Evolutionary conservation across 1,140 invertebrate species (phyloP).

Genomic region (Eumaeus atala): DNA sequence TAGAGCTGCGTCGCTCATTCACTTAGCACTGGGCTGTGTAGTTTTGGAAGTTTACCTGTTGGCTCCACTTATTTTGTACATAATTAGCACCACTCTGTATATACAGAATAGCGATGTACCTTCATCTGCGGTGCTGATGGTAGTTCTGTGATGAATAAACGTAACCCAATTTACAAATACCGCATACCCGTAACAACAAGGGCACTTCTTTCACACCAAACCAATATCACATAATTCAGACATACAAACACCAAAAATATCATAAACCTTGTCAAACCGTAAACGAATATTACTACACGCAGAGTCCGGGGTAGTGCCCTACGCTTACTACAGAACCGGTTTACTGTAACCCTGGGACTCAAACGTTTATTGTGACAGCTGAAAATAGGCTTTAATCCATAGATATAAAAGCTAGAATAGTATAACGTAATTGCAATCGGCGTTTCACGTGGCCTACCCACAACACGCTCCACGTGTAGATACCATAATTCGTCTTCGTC

Average conservation of each 20-base stretch:
- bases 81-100: too few species aligned
- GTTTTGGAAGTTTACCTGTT: too few species aligned
- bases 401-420: conserved; percentile 9
- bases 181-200: too few species aligned
- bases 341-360: conserved; percentile 34
- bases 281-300: background rate
- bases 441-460: conserved; percentile 6
- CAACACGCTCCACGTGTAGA: conserved; percentile 48
- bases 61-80: too few species aligned
- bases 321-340: conserved; percentile 61
- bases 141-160: too few species aligned
- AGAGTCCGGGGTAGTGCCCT: conserved; percentile 44
- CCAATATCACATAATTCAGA: too few species aligned
- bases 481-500: conserved; percentile 56
- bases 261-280: conserved; percentile 6
- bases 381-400: conserved; percentile 13
- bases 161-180: too few species aligned
- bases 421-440: background rate
- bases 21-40: too few species aligned
- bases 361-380: conserved; percentile 13
- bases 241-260: conserved; percentile 1
- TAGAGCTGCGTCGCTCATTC: too few species aligned
- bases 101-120: too few species aligned
- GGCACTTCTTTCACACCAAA: too few species aligned
- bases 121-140: too few species aligned